phyloP scores from a whole-genome alignment of 1,140 invertebrate genomes.

The Glossosoma conforme region DNA sequence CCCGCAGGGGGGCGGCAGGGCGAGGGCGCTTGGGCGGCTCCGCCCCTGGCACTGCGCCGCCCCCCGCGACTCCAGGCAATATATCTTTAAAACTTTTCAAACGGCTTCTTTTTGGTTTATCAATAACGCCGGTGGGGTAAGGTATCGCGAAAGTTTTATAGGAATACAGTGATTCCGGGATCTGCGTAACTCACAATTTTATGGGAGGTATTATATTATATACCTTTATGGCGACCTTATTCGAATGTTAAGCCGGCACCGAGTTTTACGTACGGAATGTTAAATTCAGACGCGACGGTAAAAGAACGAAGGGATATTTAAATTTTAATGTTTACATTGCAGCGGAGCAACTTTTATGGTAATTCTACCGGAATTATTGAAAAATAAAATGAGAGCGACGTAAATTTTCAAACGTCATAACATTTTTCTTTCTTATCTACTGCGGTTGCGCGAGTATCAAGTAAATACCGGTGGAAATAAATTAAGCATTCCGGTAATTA shows the following conservation, averaged over 20 bases:
- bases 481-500: no score
- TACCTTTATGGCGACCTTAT: constrained; percentile 3
- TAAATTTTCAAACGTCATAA: no score
- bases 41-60: neutral
- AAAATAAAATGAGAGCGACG: no score
- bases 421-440: no score
- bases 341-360: no score
- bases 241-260: constrained; percentile 10
- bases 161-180: constrained; percentile 13
- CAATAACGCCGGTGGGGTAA: constrained; percentile 12
- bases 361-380: no score
- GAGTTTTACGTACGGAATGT: constrained; percentile 18
- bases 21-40: neutral
- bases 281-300: constrained; percentile 19
- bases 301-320: no score
- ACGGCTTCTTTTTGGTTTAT: constrained; percentile 24
- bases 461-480: no score
- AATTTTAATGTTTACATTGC: no score
- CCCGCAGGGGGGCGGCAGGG: constrained; percentile 1
- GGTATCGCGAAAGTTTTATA: constrained; percentile 1
- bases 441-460: no score
- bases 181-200: constrained; percentile 11
- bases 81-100: constrained; percentile 22
- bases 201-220: constrained; percentile 10
- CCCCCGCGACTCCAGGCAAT: constrained; percentile 15